Conservation (phyloP, 2,888 invertebrate species). For the Sesia bembeciformis region DNA sequence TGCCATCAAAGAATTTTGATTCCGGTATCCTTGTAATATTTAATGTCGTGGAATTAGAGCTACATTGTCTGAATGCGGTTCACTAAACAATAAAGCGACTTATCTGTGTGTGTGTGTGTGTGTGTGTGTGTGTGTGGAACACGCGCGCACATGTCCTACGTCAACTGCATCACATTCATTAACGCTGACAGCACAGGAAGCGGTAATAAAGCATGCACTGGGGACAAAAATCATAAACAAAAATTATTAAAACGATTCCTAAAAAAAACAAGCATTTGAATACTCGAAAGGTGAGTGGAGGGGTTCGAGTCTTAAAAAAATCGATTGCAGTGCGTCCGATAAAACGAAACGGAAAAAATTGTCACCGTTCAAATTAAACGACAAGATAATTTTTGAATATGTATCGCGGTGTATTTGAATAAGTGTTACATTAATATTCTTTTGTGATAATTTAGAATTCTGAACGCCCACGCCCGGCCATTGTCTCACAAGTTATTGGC, state of each 20-base stretch:
- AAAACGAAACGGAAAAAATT: constrained; percentile 40
- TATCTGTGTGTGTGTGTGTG: no score
- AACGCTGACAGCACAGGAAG: constrained; percentile 63
- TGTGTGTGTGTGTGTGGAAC: not conserved
- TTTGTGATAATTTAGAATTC: constrained; percentile 69
- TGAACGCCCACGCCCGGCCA: constrained; percentile 63
- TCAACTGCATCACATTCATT: constrained; percentile 53
- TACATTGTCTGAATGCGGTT: no score
- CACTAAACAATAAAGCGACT: no score
- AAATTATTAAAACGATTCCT: constrained; percentile 40
- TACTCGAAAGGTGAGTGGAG: constrained; percentile 8
- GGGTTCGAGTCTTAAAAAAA: constrained; percentile 21
- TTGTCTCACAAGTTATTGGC: constrained; percentile 72
- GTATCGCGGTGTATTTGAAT: constrained; percentile 67
- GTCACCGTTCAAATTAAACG: constrained; percentile 59
- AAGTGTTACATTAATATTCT: constrained; percentile 73
- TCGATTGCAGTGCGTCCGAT: constrained; percentile 41
- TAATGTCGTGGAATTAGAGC: constrained; percentile 12
- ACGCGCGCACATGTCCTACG: constrained; percentile 39
- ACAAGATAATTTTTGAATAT: constrained; percentile 66
- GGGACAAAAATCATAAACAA: constrained; percentile 54
- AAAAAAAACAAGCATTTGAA: constrained; percentile 55
- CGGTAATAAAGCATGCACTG: constrained; percentile 47
- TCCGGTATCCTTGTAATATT: constrained; percentile 21
- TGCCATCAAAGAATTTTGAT: constrained; percentile 43